Percentiles rank a stretch among this genome's conserved stretches.
These are phyloP conservation scores for Semotilus atromaculatus DNA, from an alignment of 2,797 vertebrate genomes.

Conservation along the genomic window DNA sequence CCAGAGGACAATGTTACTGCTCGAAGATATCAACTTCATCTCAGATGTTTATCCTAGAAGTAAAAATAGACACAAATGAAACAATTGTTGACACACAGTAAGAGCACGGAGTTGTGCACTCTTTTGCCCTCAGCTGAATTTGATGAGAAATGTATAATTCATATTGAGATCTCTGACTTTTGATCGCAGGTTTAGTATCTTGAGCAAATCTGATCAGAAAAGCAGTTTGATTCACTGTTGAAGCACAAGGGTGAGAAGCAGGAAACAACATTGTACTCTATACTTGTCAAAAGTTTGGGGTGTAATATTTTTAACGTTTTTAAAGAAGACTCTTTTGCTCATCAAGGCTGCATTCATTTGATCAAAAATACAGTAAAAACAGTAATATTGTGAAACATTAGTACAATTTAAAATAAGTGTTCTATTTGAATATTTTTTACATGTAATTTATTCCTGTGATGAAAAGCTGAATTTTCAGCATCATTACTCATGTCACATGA, in stretches of 20 bases:
- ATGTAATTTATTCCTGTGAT: not conserved
- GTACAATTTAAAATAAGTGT: not conserved
- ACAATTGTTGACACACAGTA: not conserved
- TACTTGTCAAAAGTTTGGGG: not conserved
- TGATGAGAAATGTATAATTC: not conserved
- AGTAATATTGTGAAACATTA: not conserved
- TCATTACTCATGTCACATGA: not conserved
- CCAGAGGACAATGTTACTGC: slow-evolving; percentile 5
- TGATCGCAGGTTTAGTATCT: not conserved
- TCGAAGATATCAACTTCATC: not conserved
- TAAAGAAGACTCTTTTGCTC: not conserved
- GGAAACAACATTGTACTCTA: no score
- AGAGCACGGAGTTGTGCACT: not conserved
- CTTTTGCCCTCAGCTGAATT: not conserved
- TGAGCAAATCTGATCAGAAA: not conserved
- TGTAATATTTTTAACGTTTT: not conserved
- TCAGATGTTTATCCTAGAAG: slow-evolving; percentile 13
- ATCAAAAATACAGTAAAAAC: not conserved
- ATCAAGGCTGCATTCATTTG: not conserved
- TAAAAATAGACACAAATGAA: slow-evolving; percentile 8
- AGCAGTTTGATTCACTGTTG: not conserved
- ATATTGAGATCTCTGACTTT: not conserved
- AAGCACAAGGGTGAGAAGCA: no score
- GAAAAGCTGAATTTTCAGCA: not conserved
- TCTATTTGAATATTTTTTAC: not conserved